Evolutionary conservation across 2,888 invertebrate species (phyloP).

Genomic region (Machimus atricapillus): DNA sequence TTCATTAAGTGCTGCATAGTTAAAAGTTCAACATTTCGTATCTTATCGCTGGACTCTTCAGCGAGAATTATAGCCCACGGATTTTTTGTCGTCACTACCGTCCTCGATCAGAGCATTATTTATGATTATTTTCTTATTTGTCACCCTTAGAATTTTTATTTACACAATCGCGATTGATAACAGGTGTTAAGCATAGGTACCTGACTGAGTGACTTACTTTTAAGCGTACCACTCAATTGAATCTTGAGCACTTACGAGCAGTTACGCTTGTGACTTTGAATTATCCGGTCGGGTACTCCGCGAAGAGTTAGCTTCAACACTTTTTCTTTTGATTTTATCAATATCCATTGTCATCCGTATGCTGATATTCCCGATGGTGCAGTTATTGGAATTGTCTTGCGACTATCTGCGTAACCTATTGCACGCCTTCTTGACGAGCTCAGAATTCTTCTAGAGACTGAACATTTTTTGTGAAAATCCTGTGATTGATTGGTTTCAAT

Average conservation of each 20-base stretch:
- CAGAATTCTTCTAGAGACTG: constrained; percentile 45
- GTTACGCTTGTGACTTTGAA: constrained; percentile 31
- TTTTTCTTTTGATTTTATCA: neutral
- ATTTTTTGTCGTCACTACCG: neutral
- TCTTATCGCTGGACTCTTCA: neutral
- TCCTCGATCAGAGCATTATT: neutral
- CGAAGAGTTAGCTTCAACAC: neutral
- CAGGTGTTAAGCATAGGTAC: constrained; percentile 17
- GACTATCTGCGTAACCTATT: constrained; percentile 34
- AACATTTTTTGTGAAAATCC: constrained; percentile 43
- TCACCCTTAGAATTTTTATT: constrained; percentile 4
- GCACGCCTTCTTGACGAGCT: constrained; percentile 46
- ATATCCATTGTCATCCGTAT: constrained; percentile 2
- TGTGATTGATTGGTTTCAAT: constrained; percentile 4
- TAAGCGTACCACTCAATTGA: neutral
- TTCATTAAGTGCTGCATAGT: neutral
- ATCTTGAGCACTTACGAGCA: neutral
- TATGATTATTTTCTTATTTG: constrained; percentile 4
- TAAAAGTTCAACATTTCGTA: neutral
- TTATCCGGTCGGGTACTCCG: constrained; percentile 20
- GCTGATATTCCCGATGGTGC: constrained; percentile 35
- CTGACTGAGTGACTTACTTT: constrained; percentile 10
- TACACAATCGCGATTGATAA: neutral
- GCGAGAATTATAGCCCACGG: neutral
- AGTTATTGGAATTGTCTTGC: constrained; percentile 20